Conservation (phyloP, 2,797 vertebrate genomes). For the Cryptoprocta ferox region DNA sequence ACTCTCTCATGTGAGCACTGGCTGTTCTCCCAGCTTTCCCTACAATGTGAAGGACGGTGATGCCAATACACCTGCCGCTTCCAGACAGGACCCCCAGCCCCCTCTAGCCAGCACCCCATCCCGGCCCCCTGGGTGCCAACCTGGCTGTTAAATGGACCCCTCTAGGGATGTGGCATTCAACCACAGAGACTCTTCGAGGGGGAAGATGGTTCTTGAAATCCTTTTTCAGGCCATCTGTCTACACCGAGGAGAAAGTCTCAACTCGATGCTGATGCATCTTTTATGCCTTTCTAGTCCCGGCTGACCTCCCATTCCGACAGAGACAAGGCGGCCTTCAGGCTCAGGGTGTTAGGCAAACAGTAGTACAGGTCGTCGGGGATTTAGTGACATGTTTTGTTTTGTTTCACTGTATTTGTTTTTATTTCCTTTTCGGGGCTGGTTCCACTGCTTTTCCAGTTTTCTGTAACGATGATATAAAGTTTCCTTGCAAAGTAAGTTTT, state of each 20-base stretch:
- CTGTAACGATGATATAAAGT: too few species aligned
- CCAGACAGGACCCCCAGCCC: neutral
- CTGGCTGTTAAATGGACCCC: neutral
- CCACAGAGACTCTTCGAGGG: neutral
- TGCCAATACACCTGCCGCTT: neutral
- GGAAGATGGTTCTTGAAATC: neutral
- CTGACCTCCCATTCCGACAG: too few species aligned
- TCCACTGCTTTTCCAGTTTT: neutral
- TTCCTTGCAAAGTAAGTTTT: neutral
- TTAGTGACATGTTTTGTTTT: neutral
- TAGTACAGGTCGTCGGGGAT: fast-evolving
- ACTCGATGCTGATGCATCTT: fast-evolving
- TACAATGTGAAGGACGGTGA: neutral
- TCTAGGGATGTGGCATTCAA: fast-evolving
- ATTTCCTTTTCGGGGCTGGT: neutral
- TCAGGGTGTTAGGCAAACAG: fast-evolving
- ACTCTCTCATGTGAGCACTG: fast-evolving
- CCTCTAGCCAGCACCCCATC: neutral
- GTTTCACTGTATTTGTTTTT: neutral
- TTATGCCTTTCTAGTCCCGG: fast-evolving
- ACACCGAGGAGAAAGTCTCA: fast-evolving
- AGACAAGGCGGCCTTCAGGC: neutral
- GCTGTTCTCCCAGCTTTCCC: neutral
- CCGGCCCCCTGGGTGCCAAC: neutral
- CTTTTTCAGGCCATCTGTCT: neutral